Conservation (phyloP, 2,888 invertebrate species). For the Drosophila anomelani region DNA sequence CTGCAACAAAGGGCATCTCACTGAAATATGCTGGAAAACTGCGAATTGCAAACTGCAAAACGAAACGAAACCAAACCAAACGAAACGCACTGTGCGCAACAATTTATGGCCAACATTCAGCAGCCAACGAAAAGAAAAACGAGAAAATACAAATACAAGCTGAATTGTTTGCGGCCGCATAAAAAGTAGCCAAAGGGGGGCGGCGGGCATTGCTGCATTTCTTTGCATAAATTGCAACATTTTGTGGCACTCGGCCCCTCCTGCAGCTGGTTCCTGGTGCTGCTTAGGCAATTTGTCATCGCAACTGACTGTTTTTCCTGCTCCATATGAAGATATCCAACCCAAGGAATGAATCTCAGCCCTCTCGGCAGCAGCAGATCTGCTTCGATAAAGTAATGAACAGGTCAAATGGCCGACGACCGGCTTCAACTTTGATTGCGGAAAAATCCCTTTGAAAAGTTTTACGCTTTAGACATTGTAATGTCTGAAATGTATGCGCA, state of each 20-base stretch:
- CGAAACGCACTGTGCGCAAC: conserved; percentile 74
- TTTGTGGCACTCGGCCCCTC: conserved; percentile 37
- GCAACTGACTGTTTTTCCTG: conserved; percentile 47
- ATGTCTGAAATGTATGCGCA: conserved; percentile 13
- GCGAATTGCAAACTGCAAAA: conserved; percentile 46
- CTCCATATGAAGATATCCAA: conserved; percentile 52
- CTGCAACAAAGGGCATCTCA: conserved; percentile 67
- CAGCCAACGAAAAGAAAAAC: conserved; percentile 23
- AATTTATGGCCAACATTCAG: conserved; percentile 80
- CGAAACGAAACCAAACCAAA: conserved; percentile 49
- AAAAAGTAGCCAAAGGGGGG: conserved; percentile 69
- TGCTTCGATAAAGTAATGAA: conserved; percentile 9
- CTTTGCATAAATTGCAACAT: conserved; percentile 75
- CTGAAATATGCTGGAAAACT: conserved; percentile 70
- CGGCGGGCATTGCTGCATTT: conserved; percentile 56
- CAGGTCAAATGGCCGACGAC: conserved; percentile 17
- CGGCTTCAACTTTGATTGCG: conserved; percentile 13
- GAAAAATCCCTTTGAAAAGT: conserved; percentile 19
- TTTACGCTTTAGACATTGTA: conserved; percentile 3
- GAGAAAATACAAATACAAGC: conserved; percentile 63
- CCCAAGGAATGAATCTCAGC: conserved; percentile 46
- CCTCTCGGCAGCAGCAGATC: conserved; percentile 15
- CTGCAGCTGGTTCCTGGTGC: conserved; percentile 25
- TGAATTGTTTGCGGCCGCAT: conserved; percentile 76
- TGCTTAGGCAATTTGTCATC: conserved; percentile 75